phyloP scores from a whole-genome alignment of 2,888 invertebrate species.

The Sthenelais limicola region DNA sequence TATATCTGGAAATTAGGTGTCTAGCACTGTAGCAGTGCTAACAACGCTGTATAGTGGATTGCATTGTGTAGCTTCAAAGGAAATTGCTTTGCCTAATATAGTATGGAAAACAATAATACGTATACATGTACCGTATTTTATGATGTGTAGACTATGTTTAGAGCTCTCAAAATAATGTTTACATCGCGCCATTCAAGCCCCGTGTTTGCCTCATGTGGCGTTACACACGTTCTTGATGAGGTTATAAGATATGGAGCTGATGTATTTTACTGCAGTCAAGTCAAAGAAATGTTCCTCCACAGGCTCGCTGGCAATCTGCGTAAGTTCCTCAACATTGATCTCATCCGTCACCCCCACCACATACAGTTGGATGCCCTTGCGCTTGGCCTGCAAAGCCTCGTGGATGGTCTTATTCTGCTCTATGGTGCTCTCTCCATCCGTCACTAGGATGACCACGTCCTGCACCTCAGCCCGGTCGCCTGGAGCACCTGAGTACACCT shows the following conservation, averaged over 20 bases:
- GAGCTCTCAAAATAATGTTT: neutral
- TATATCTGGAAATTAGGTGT: no score
- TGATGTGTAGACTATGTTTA: neutral
- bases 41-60: no score
- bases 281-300: slow-evolving; percentile 1
- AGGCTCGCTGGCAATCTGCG: neutral
- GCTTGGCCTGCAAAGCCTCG: slow-evolving; percentile 1
- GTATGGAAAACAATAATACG: no score
- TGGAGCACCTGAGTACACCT: neutral
- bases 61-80: no score
- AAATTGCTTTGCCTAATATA: no score
- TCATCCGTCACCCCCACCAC: slow-evolving; percentile 10
- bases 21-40: no score
- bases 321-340: slow-evolving; percentile 1
- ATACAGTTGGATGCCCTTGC: neutral
- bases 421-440: slow-evolving; percentile 18
- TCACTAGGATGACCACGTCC: slow-evolving; percentile 10
- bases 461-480: neutral
- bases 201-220: no score
- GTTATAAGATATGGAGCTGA: neutral
- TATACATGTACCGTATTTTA: no score
- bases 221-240: neutral
- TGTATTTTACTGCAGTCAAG: slow-evolving; percentile 6
- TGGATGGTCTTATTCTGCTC: neutral
- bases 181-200: neutral